A percentile compares a stretch with the other conserved stretches of the same genome.
These are phyloP conservation scores for Crotalus helleri DNA, from an alignment of 2,113 vertebrate genomes.

Conservation along the genomic window DNA sequence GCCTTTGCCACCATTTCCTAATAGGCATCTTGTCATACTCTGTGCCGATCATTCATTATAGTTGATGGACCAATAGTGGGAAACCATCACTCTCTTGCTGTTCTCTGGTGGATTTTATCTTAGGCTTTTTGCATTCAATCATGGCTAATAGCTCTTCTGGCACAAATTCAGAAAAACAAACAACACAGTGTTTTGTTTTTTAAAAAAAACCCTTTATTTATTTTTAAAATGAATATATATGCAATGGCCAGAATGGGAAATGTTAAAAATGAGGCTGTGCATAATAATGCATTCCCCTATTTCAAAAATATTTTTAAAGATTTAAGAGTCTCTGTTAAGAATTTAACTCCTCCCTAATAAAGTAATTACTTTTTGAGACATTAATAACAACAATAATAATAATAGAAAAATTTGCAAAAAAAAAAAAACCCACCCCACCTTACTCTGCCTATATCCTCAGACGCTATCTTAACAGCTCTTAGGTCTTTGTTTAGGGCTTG, in stretches of 20 bases:
- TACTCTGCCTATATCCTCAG: too few species aligned
- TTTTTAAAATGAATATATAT: constrained; percentile 44
- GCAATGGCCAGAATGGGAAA: constrained; percentile 44
- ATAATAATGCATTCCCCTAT: constrained; percentile 13
- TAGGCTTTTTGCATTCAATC: constrained; percentile 74
- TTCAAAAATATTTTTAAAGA: constrained; percentile 21
- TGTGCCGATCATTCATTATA: constrained; percentile 64
- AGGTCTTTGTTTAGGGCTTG: too few species aligned
- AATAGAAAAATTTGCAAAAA: not conserved
- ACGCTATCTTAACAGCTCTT: too few species aligned
- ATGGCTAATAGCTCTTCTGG: constrained; percentile 84
- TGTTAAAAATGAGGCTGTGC: constrained; percentile 29
- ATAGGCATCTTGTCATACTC: constrained; percentile 51
- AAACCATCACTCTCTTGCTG: constrained; percentile 65
- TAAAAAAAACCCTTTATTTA: constrained; percentile 27
- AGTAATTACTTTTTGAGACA: constrained; percentile 31
- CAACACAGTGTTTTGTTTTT: constrained; percentile 41
- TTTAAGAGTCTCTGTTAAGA: constrained; percentile 15
- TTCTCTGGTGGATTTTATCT: constrained; percentile 73
- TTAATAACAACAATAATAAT: not conserved
- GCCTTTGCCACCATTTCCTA: constrained; percentile 59
- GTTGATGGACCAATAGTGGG: constrained; percentile 65
- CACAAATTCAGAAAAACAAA: constrained; percentile 69
- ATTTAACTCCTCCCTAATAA: constrained; percentile 42
- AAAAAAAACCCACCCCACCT: too few species aligned